Evolutionary conservation across 2,113 vertebrate genomes (phyloP), one percentile per base, ranked within the genome.

Genomic region (Emydura subglobosa): DNA sequence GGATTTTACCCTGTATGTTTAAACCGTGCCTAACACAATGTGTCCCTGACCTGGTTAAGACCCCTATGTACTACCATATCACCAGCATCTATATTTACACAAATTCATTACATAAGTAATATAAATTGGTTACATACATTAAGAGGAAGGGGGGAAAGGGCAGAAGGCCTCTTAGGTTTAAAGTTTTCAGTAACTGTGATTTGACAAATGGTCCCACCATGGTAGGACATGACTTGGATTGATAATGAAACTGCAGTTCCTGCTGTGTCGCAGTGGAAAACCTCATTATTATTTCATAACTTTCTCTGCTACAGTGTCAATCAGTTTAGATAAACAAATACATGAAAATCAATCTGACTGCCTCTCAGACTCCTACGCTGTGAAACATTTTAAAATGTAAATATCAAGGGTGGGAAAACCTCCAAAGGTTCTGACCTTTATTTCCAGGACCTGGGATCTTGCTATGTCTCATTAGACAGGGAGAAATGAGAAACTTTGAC

Each of bases 361-460:
- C 81, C 83, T 94, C 90, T 94, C 87, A 72, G 87, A 88, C 86
- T 92, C 86, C 78, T 85, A 24, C 4, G 49, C 83, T 87, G 86
- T 11, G 19, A 95, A 93, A 82, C 84, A 89, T 86, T 94, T 85
- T 61, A 83, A 55, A 97, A 90, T 78, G 74, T 95, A 97, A 97
- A 96, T 97, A 95, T n/a, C 31, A 91, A 89, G 96, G 89, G 87
- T 98, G 96, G 94, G 96, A 97, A 98, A 97, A 93, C 44, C 90
- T 91, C 74, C 4, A 31, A 87, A 96, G 93, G 83, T 81, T 89
- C 94, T 97, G 96, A 96, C 97, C 94, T 29, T 86, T 68, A 61
- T 92, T 97, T 95, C 85, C 93, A 95, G 47, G 82, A 92, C 83
- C 65, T 86, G 84, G 34, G 31, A 92, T 92, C 83, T 87, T 91